phyloP scores from a whole-genome alignment of 2,888 invertebrate species.

The Caenorhabditis macrosperma region DNA sequence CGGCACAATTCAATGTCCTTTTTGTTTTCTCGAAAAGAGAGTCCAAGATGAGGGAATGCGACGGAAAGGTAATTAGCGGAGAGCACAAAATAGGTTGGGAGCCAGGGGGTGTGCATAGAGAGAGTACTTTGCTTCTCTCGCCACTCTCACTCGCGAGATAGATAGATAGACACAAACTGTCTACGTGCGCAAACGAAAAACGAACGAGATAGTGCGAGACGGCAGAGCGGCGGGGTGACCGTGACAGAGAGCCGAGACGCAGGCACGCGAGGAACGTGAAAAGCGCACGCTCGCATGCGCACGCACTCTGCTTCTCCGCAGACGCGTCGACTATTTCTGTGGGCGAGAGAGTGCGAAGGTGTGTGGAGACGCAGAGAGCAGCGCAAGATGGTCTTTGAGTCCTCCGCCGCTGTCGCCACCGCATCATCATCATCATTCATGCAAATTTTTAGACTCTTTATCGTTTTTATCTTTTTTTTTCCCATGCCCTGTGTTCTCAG shows the following conservation, averaged over 20 bases:
- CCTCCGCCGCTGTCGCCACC: neutral
- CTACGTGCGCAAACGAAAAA: conserved; percentile 57
- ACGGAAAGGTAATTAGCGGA: too few relatives aligned
- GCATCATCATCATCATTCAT: neutral
- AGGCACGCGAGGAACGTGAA: conserved; percentile 40
- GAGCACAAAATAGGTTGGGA: neutral
- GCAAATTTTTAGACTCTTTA: conserved; percentile 36
- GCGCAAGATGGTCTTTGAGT: conserved; percentile 43
- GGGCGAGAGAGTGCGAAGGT: conserved; percentile 20
- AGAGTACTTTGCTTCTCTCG: conserved; percentile 10
- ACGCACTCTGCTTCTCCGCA: conserved; percentile 35
- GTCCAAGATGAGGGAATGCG: too few relatives aligned
- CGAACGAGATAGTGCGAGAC: conserved; percentile 40
- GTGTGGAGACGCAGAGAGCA: conserved; percentile 17
- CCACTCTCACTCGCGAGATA: conserved; percentile 17
- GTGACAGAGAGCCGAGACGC: conserved; percentile 34
- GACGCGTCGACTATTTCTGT: conserved; percentile 19
- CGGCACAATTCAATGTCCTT: too few relatives aligned
- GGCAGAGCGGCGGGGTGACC: neutral
- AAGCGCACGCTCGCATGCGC: conserved; percentile 55
- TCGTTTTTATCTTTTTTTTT: neutral
- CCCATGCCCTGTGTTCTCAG: too few relatives aligned
- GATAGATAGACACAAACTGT: conserved; percentile 42
- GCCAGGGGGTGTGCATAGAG: neutral
- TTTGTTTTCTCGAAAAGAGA: too few relatives aligned